Conservation (phyloP, 1,140 invertebrate species). For the Dufourea novaeangliae region DNA sequence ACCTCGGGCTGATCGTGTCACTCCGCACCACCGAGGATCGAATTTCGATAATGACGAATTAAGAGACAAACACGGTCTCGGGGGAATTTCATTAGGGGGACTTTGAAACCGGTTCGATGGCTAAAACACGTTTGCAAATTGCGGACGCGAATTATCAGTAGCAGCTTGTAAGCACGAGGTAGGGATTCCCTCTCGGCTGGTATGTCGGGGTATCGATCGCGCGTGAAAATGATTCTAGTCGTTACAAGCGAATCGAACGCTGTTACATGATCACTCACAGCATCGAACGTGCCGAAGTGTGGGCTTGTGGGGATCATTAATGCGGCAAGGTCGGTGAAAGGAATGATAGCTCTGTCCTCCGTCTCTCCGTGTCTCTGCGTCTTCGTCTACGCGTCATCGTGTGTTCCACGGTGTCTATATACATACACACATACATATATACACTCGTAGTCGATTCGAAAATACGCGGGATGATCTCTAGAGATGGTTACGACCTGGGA, state of each 20-base stretch:
- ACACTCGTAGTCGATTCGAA: constrained; percentile 10
- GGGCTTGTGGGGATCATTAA: constrained; percentile 74
- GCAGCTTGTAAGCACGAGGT: constrained; percentile 41
- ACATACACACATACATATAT: too few species aligned
- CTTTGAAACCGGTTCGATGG: constrained; percentile 2
- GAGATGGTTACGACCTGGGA: too few species aligned
- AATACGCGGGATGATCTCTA: not conserved
- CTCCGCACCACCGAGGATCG: too few species aligned
- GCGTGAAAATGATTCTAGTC: constrained; percentile 64
- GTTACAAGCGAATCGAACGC: constrained; percentile 63
- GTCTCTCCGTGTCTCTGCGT: not conserved
- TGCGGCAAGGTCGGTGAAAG: constrained; percentile 79
- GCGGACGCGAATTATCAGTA: constrained; percentile 40
- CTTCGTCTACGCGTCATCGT: not conserved
- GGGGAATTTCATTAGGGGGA: constrained; percentile 16
- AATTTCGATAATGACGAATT: constrained; percentile 17
- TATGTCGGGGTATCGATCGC: constrained; percentile 53
- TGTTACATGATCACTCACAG: constrained; percentile 63
- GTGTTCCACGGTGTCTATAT: too few species aligned
- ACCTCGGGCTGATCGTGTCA: too few species aligned
- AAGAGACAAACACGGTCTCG: not conserved
- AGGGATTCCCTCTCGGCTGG: constrained; percentile 12
- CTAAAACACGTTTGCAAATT: constrained; percentile 31
- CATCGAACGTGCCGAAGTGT: constrained; percentile 69
- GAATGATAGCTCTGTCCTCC: constrained; percentile 68